These are phyloP conservation scores for Aspiorhynchus laticeps DNA, from an alignment of 2,113 vertebrate genomes.

Conservation along the genomic window DNA sequence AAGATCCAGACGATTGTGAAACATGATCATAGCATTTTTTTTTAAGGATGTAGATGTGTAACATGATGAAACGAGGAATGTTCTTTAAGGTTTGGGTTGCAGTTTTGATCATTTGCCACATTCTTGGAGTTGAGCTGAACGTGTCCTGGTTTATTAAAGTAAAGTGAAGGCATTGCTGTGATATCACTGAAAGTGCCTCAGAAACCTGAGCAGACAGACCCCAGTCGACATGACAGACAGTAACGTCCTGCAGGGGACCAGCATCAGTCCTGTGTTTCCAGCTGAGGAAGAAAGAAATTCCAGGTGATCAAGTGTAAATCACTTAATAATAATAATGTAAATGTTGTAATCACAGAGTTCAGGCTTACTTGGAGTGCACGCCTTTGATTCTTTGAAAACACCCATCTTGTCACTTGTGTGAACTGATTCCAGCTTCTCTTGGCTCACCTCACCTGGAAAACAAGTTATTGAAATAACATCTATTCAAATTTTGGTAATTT, in stretches of 20 bases:
- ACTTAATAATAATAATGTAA: background rate
- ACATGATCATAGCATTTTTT: background rate
- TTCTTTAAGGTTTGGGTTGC: background rate
- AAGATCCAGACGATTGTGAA: background rate
- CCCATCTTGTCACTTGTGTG: constrained; percentile 72
- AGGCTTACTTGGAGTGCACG: constrained; percentile 69
- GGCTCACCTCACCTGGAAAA: constrained; percentile 66
- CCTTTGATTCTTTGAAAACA: constrained; percentile 59
- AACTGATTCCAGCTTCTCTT: constrained; percentile 61
- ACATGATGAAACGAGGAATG: background rate
- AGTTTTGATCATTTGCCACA: background rate
- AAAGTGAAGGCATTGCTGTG: background rate
- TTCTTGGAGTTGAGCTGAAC: background rate
- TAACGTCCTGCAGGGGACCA: background rate
- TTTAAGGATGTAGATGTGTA: background rate
- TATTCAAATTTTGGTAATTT: no score
- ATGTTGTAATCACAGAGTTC: background rate
- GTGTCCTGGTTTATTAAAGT: background rate
- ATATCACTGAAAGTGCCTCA: background rate
- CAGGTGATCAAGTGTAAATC: background rate
- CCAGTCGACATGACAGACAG: background rate
- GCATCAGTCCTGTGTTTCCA: background rate
- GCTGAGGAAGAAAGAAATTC: background rate
- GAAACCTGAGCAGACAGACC: background rate
- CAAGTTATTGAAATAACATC: background rate